phyloP scores from a whole-genome alignment of 1,140 invertebrate species.

The Trichogramma pretiosum region DNA sequence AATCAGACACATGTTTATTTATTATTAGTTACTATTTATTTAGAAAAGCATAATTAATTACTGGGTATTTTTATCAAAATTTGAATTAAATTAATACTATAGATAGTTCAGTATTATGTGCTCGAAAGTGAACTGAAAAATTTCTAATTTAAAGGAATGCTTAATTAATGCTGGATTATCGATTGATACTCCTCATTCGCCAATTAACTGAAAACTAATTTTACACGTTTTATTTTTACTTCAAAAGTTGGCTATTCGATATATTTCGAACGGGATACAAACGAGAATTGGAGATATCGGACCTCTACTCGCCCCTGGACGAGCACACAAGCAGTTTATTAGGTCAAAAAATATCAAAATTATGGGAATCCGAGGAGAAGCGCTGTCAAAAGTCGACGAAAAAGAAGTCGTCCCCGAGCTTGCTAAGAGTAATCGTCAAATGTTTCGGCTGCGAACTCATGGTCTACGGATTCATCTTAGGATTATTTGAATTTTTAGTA shows the following conservation, averaged over 20 bases:
- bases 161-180: too few relatives aligned
- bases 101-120: too few relatives aligned
- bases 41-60: too few relatives aligned
- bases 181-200: too few relatives aligned
- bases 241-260: slow-evolving; percentile 47
- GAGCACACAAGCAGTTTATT: slow-evolving; percentile 50
- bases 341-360: slow-evolving; percentile 50
- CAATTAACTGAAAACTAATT: too few relatives aligned
- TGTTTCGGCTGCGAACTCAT: slow-evolving; percentile 42
- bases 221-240: background rate
- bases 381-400: slow-evolving; percentile 19
- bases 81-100: too few relatives aligned
- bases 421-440: slow-evolving; percentile 39
- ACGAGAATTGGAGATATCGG: slow-evolving; percentile 51
- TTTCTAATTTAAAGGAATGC: too few relatives aligned
- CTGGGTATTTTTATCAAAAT: too few relatives aligned
- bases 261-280: slow-evolving; percentile 49
- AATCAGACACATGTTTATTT: too few relatives aligned
- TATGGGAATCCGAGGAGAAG: slow-evolving; percentile 44
- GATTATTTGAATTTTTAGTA: slow-evolving; percentile 46
- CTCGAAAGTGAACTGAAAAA: too few relatives aligned
- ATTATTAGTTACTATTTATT: too few relatives aligned
- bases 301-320: slow-evolving; percentile 53
- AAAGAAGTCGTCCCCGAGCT: slow-evolving; percentile 31
- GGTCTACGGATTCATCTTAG: slow-evolving; percentile 42